Evolutionary conservation across 2,797 vertebrate species (phyloP).

Genomic region (Tamandua tetradactyla): DNA sequence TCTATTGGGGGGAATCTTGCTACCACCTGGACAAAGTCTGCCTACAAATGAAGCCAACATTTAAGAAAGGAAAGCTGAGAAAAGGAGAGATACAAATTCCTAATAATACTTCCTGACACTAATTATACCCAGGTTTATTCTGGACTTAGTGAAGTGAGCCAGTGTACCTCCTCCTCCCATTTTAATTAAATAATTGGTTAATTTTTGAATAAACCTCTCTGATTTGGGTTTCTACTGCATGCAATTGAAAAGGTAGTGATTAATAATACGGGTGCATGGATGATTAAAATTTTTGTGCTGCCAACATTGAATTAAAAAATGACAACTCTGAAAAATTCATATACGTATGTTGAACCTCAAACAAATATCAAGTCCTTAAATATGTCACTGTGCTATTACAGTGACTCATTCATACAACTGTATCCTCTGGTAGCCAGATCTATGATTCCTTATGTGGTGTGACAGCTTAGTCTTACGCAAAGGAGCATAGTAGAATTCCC

Average conservation of each 20-base stretch:
- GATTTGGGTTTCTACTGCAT: background rate
- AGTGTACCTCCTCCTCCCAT: background rate
- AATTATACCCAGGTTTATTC: background rate
- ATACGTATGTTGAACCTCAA: background rate
- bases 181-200: too few relatives aligned
- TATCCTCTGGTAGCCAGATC: background rate
- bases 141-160: background rate
- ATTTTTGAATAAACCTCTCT: background rate
- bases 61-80: background rate
- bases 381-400: background rate
- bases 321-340: background rate
- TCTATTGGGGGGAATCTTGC: background rate
- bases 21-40: background rate
- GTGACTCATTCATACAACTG: background rate
- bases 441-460: background rate
- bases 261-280: background rate
- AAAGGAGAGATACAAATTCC: background rate
- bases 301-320: background rate
- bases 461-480: background rate
- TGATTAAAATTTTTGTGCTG: constrained; percentile 1
- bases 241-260: background rate
- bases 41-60: background rate
- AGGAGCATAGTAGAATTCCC: background rate
- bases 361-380: background rate
- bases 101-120: background rate